Evolutionary conservation across 2,113 vertebrate genomes (phyloP).

Genomic region (Gallinago paraguaiae): DNA sequence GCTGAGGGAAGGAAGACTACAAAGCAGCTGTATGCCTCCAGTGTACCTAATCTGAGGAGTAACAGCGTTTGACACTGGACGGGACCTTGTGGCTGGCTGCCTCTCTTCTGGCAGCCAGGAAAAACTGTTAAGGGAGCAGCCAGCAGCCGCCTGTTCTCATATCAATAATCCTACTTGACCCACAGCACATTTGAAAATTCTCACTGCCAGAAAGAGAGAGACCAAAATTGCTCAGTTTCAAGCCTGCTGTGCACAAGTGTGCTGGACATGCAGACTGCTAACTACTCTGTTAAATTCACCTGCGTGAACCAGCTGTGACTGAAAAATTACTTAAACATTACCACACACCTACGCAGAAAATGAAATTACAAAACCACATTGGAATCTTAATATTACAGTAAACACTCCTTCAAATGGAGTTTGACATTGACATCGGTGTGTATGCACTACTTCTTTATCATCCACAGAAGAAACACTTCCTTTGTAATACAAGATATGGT

Average conservation of each 20-base stretch:
- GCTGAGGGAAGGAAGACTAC: neutral
- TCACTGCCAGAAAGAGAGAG: neutral
- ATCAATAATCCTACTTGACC: slow-evolving; percentile 8
- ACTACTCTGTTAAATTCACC: neutral
- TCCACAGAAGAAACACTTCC: neutral
- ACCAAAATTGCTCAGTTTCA: neutral
- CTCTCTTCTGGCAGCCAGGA: neutral
- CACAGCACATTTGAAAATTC: neutral
- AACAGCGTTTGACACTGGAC: neutral
- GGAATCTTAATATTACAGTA: neutral
- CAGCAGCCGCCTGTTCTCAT: neutral
- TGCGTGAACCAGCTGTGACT: neutral
- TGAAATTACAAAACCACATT: neutral
- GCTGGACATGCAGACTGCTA: neutral
- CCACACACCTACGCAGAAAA: neutral
- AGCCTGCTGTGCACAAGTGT: neutral
- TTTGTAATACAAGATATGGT: neutral
- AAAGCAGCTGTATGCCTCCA: neutral
- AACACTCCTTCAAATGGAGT: neutral
- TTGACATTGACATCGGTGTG: neutral
- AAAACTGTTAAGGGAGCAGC: neutral
- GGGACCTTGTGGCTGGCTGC: neutral
- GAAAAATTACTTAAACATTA: neutral
- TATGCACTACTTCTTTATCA: neutral
- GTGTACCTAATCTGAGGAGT: neutral